Percentiles rank a stretch among this genome's conserved stretches.
phyloP scores from a whole-genome alignment of 2,797 vertebrate genomes.

The Esox lucius region DNA sequence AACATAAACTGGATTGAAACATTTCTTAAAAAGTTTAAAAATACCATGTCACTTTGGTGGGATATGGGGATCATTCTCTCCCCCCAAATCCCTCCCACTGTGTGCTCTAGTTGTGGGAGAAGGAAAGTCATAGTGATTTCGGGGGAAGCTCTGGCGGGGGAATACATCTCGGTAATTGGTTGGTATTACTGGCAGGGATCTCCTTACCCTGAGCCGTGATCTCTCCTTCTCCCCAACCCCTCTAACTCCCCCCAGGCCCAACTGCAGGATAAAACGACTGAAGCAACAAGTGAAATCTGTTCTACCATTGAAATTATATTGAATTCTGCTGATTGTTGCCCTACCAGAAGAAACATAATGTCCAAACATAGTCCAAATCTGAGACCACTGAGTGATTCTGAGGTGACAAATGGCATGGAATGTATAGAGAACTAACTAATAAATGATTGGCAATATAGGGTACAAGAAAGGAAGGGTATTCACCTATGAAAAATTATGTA shows the following conservation, averaged over 20 bases:
- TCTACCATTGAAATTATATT: too few relatives aligned
- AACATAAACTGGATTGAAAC: neutral
- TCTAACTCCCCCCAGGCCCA: neutral
- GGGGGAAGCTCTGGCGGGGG: neutral
- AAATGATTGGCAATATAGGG: too few relatives aligned
- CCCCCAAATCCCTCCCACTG: neutral
- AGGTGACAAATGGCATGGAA: too few relatives aligned
- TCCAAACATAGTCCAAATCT: too few relatives aligned
- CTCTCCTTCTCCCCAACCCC: neutral
- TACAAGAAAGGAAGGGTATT: too few relatives aligned
- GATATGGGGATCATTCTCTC: neutral
- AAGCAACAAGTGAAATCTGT: too few relatives aligned
- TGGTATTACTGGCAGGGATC: slow-evolving; percentile 2
- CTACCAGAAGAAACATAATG: too few relatives aligned
- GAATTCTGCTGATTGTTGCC: too few relatives aligned
- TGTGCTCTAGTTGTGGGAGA: neutral
- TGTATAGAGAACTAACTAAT: too few relatives aligned
- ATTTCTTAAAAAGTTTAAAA: neutral
- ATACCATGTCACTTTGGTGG: neutral
- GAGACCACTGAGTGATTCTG: too few relatives aligned
- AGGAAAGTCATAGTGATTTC: neutral
- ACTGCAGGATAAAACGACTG: too few relatives aligned
- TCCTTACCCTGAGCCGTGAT: slow-evolving; percentile 2
- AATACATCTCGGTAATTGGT: neutral
- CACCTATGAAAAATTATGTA: too few relatives aligned